Conservation (phyloP, 2,888 invertebrate genomes). For the Metallyticus violacea region DNA sequence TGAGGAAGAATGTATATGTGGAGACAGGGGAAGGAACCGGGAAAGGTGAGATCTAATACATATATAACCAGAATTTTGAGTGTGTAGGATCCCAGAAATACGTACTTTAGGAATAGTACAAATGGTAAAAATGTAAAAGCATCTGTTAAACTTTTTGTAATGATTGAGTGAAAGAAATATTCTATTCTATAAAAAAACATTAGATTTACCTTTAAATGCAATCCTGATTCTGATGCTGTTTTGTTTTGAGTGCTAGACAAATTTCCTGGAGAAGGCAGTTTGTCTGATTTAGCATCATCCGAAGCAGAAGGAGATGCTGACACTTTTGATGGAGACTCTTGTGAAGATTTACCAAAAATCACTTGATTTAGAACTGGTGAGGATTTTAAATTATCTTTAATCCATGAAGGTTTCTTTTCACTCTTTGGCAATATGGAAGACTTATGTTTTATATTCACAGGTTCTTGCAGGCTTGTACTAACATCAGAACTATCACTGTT, state of each 20-base stretch:
- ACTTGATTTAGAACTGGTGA: neutral
- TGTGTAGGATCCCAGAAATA: too few species aligned
- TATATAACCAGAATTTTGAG: too few species aligned
- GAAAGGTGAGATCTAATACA: too few species aligned
- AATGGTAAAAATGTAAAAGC: too few species aligned
- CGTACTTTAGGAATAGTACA: too few species aligned
- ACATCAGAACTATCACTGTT: neutral
- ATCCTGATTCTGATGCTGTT: neutral
- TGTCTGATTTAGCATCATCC: neutral
- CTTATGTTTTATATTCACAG: neutral
- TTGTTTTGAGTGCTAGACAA: neutral
- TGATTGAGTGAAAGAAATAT: too few species aligned
- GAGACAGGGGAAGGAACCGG: too few species aligned
- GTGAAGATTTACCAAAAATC: neutral
- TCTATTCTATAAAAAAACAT: too few species aligned
- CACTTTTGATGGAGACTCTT: neutral
- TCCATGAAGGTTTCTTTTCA: neutral
- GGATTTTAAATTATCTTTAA: neutral
- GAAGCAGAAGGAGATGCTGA: neutral
- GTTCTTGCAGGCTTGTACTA: neutral
- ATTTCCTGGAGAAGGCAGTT: neutral
- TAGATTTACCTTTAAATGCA: neutral
- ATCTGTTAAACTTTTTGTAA: too few species aligned
- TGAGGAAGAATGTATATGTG: too few species aligned
- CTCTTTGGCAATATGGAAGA: neutral